These are phyloP conservation scores for Tiliacea citrago DNA, from an alignment of 2,888 invertebrate genomes.

Conservation along the genomic window DNA sequence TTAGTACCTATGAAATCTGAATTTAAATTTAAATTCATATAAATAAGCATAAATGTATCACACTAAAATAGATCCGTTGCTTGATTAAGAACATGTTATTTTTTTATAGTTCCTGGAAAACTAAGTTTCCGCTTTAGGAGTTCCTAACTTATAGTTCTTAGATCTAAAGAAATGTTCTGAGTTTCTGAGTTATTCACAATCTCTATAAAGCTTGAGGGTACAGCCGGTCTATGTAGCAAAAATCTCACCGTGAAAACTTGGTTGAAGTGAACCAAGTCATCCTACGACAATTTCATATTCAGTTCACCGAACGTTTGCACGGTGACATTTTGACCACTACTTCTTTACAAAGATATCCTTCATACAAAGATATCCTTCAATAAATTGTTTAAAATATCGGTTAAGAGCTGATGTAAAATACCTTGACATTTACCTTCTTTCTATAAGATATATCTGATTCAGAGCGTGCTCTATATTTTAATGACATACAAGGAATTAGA, in stretches of 20 bases:
- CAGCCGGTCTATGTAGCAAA: not conserved
- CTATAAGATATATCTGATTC: slow-evolving; percentile 19
- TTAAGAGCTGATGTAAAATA: not conserved
- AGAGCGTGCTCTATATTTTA: slow-evolving; percentile 42
- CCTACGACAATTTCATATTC: too few relatives aligned
- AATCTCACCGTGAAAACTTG: not conserved
- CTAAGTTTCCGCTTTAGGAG: not conserved
- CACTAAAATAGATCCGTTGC: not conserved
- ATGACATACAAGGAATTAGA: slow-evolving; percentile 44
- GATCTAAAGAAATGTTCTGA: not conserved
- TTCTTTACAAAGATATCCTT: too few relatives aligned
- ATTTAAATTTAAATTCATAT: not conserved
- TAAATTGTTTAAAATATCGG: not conserved
- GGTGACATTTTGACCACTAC: too few relatives aligned
- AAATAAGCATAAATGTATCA: too few relatives aligned
- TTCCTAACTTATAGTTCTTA: not conserved
- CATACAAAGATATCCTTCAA: too few relatives aligned
- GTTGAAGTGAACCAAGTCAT: too few relatives aligned
- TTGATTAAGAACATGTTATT: not conserved
- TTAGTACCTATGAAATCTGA: not conserved
- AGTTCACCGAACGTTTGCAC: too few relatives aligned
- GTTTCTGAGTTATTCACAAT: not conserved
- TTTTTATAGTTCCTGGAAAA: not conserved
- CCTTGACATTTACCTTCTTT: slow-evolving; percentile 61
- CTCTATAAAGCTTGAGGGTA: not conserved